Base-by-base conservation (phyloP, 2,888 invertebrate species). In the Frankliniella fusca region DNA sequence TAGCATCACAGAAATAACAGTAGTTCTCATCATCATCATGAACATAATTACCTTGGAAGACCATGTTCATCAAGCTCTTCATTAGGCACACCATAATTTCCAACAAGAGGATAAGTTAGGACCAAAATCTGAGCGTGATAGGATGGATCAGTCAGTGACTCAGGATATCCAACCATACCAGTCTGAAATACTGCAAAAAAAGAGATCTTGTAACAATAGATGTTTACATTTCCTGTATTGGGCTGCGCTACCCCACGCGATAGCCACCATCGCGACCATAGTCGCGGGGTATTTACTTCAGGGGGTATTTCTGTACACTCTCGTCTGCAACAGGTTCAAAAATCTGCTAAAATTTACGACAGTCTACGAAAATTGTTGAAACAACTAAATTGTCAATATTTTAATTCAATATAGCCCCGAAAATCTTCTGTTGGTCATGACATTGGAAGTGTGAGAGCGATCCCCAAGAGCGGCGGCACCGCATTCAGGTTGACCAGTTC, bases 81-180 rank as follows among this genome's bases (percentile, higher is more conserved):
- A 76, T 91, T 91, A 0, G 97, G 97, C 38, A 99, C 93, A 0
- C 99, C 99, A 88, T 99, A 99, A 89, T 99, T 99, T 80, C 99
- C 99, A 85, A 99, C 93, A 48, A 99, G 89, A 0, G 99, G 99
- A 88, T 99, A 99, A 0, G 99, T 99, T 28, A 99, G 91, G 0
- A 98, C 95, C 83, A 99, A 90, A 85, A 99, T 93, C 90, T 99
- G 99, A 0, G 94, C 92, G 85, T 94, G 94, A 88, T 99, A 99
- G 0, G 98, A 99, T 7, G 99, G 99, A 89, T 99, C 99, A 8
- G 99, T 99, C 87, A 99, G 90, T 0, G 99, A 98, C 89, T 99
- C 99, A 0, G 97, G 94, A 88, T 99, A 99, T 11, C 99, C 99
- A 20, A 99, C 99, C 98, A 99, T 99, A 82, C 99, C 99, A 85